phyloP scores from a whole-genome alignment of 2,888 invertebrate species.

The Cactoblastis cactorum region DNA sequence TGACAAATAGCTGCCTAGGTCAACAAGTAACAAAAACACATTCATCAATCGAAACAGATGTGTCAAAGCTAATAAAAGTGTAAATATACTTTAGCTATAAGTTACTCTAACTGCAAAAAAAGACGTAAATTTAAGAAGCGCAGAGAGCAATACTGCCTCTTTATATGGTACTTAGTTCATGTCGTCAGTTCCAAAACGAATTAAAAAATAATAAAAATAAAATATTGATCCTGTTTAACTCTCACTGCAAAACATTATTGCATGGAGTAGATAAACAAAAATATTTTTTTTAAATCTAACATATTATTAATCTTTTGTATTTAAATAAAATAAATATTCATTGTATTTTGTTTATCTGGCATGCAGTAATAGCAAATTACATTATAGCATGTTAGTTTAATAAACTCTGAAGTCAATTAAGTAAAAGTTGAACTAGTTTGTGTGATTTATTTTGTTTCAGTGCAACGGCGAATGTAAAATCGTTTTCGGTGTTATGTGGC shows the following conservation, averaged over 20 bases:
- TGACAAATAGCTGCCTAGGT: slow-evolving; percentile 5
- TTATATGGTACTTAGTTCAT: no score
- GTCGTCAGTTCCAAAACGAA: no score
- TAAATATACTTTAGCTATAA: neutral
- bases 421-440: slow-evolving; percentile 19
- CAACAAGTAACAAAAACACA: slow-evolving; percentile 5
- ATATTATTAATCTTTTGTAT: no score
- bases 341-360: slow-evolving; percentile 2
- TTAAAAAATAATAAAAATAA: no score
- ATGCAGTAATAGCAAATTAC: neutral
- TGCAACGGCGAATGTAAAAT: slow-evolving; percentile 26
- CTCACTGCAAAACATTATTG: no score
- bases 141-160: no score
- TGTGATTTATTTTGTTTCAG: slow-evolving; percentile 20
- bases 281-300: no score
- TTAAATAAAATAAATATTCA: neutral
- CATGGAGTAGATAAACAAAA: no score
- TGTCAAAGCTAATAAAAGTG: neutral
- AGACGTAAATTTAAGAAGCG: no score
- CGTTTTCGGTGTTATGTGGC: slow-evolving; percentile 29
- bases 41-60: neutral
- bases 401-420: slow-evolving; percentile 22
- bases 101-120: no score
- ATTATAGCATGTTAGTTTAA: slow-evolving; percentile 8
- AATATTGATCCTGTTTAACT: no score